Percentiles rank a stretch among this genome's conserved stretches.
Evolutionary conservation across 2,888 invertebrate species (phyloP).

Genomic region (Serrognathus titanus): DNA sequence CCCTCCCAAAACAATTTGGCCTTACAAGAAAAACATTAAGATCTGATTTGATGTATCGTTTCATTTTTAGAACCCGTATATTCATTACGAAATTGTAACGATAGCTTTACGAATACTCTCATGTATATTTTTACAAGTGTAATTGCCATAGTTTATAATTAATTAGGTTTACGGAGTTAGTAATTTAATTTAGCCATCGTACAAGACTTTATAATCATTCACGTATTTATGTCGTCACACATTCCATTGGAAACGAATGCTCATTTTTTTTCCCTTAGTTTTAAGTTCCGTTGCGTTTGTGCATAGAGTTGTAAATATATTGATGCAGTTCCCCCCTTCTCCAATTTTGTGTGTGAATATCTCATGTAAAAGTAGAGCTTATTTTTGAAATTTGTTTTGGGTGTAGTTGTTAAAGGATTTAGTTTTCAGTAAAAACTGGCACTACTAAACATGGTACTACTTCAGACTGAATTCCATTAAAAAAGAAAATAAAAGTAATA

Average conservation of each 20-base stretch:
- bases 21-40: not conserved
- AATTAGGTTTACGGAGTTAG: constrained; percentile 2
- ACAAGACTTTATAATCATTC: constrained; percentile 11
- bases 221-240: constrained; percentile 1
- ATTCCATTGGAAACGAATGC: not conserved
- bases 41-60: not conserved
- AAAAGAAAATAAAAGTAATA: too few species aligned
- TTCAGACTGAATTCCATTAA: too few species aligned
- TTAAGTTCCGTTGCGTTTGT: constrained; percentile 5
- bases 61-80: too few species aligned
- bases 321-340: too few species aligned
- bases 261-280: constrained; percentile 8
- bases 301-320: not conserved
- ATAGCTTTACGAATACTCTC: not conserved
- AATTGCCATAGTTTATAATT: constrained; percentile 20
- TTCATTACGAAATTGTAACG: too few species aligned
- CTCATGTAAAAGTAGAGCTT: not conserved
- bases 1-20: too few species aligned
- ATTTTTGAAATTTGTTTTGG: not conserved
- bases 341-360: not conserved
- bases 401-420: not conserved
- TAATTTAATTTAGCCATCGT: constrained; percentile 19
- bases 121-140: constrained; percentile 16
- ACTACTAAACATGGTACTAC: too few species aligned
- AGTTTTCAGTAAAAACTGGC: not conserved